Percentiles rank a stretch among this genome's conserved stretches.
Evolutionary conservation across 2,888 invertebrate species (phyloP).

Genomic region (Lasioglossum oenotherae): DNA sequence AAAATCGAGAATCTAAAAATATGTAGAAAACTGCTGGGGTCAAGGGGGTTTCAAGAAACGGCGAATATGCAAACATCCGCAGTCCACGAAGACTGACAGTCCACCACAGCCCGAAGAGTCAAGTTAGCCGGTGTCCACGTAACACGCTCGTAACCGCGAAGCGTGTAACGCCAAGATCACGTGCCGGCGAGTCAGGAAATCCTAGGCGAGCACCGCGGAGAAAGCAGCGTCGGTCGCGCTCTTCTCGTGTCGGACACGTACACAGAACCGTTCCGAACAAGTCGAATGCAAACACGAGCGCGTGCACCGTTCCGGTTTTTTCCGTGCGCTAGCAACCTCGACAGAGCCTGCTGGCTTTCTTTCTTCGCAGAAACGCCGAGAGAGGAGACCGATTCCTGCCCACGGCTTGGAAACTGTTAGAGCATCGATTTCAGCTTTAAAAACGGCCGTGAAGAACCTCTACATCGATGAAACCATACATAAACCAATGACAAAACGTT

Average conservation of each 20-base stretch:
- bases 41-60: not conserved
- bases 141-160: constrained; percentile 66
- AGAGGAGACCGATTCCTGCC: not conserved
- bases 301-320: constrained; percentile 16
- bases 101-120: constrained; percentile 39
- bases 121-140: constrained; percentile 59
- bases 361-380: not conserved
- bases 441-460: too few species aligned
- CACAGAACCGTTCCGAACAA: constrained; percentile 8
- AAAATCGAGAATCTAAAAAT: not conserved
- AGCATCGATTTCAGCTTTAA: too few species aligned
- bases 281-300: constrained; percentile 25
- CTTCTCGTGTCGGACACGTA: constrained; percentile 32
- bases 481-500: too few species aligned
- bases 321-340: not conserved
- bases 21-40: not conserved
- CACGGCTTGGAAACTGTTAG: too few species aligned
- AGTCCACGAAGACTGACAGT: not conserved
- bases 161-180: constrained; percentile 72
- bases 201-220: constrained; percentile 69
- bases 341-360: constrained; percentile 20
- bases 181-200: constrained; percentile 74
- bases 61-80: not conserved
- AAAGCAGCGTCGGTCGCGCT: constrained; percentile 67
- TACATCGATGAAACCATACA: too few species aligned